Evolutionary conservation across 2,888 invertebrate species (phyloP).

Genomic region (Petrolisthes cinctipes): DNA sequence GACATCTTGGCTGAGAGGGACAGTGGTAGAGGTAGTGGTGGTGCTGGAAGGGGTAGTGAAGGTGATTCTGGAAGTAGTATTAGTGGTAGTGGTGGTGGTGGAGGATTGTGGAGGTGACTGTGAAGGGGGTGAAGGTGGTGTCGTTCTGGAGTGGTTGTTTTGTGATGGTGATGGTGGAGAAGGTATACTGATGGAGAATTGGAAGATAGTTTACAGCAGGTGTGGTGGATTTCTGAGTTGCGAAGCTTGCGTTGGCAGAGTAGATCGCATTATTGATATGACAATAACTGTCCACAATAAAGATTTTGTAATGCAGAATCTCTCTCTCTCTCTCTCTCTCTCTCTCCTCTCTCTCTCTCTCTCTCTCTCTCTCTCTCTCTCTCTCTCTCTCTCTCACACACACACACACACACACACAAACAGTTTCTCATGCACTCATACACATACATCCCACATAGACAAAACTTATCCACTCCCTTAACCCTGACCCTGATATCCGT

Average conservation of each 20-base stretch:
- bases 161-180: too few relatives aligned
- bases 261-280: too few relatives aligned
- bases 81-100: conserved; percentile 2
- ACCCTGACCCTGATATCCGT: neutral
- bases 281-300: too few relatives aligned
- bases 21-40: neutral
- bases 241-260: too few relatives aligned
- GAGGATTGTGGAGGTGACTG: neutral
- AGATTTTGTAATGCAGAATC: too few relatives aligned
- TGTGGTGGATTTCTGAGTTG: too few relatives aligned
- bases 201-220: too few relatives aligned
- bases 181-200: too few relatives aligned
- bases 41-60: neutral
- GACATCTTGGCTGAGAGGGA: too few relatives aligned
- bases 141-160: neutral
- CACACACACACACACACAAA: neutral
- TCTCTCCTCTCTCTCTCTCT: neutral
- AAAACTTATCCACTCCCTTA: neutral
- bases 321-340: neutral
- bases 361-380: neutral
- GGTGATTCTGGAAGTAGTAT: neutral
- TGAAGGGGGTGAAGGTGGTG: neutral
- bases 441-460: neutral
- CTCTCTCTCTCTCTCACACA: neutral
- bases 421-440: neutral